Evolutionary conservation across 35 echinoderm and acorn worm species (phyloP), one percentile per base, ranked within the genome.

Genomic region (Heliocidaris erythrogramma): DNA sequence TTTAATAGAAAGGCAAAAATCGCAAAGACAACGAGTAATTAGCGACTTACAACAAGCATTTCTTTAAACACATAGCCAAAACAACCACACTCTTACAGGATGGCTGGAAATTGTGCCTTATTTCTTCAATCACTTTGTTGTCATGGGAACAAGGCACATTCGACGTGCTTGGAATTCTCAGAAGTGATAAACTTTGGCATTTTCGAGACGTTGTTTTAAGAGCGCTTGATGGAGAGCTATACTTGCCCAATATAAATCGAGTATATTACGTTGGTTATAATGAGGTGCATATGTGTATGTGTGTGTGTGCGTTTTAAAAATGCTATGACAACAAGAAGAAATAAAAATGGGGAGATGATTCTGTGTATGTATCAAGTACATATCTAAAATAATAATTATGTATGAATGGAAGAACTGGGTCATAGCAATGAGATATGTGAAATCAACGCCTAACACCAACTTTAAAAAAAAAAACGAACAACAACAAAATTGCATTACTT

Each of bases 151-250:
- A 21, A 78, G n/a, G 65, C 65, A 78, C 65, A 78, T n/a, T 78
- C 65, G 65, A 78, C 65, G 65, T 78, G 65, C 65, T 78, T 78
- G 8, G 65, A 78, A 78, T 78, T 78, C 65, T 78, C 65, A n/a
- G 65, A 78, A 78, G 65, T 27, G 65, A 7, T 29, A n/a, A 27
- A 78, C 65, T 78, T 78, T 78, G 65, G 27, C 65, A 78, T 78
- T 78, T 78, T 4, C 18, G 21, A 78, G 18, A 27, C 65, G 65
- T 78, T 78, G 65, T 78, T 78, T 78, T 78, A 78, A 78, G 65
- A 78, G 65, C 65, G 8, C 4, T 21, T 4, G 6, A n/a, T 78
- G 14, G 27, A 78, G 65, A 78, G 2, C 65, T n/a, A 78, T 27
- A 78, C 52, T 56, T 7, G 65, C 18, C 27, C 65, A 78, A 78